Evolutionary conservation across 2,797 vertebrate species (phyloP), one percentile per base, ranked within the genome.

Genomic region (Clamator glandarius): DNA sequence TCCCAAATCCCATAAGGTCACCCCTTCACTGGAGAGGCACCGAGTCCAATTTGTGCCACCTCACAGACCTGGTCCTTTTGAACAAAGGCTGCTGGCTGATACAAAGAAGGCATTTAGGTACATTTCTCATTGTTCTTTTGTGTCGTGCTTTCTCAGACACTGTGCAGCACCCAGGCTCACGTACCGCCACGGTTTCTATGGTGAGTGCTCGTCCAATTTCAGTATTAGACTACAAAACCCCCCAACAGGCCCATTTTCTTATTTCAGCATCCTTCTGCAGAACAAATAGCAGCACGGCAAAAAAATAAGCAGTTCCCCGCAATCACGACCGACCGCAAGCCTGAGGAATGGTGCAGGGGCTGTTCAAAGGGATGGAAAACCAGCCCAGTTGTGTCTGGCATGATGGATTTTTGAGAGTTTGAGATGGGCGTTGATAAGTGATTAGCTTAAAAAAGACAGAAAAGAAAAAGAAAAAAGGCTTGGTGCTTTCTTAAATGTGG

Each of bases 1-100:
- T 6, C 80, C 70, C 0, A 0, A 23, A 11, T 5, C 12, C 1
- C 0, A 8, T 0, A 0, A 73, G 61, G 36, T 61, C 24, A 20
- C 23, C 39, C 54, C 54, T 48, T 6, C 19, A 25, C 41, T 28
- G 5, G n/a, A 26, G 75, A 3, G 13, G 18, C 3, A 5, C 42
- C 6, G 9, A 36, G 44, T 26, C 20, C 5, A 8, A 48, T 36
- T 46, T 42, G 16, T 25, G 67, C 33, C 46, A 70, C 63, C 69
- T 26, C 35, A 1, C 13, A 28, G 33, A 50, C 78, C 55, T 5
- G 0, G 8, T 4, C 72, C 67, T 3, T 0, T 2, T 1, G 5
- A n/a, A 17, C 57, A 12, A 35, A 29, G 48, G 0, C 70, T 3
- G 51, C 4, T 2, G 51, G 33, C 0, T 1, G 39, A 50, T 0